Conservation (phyloP, 2,888 invertebrate genomes). For the Drosophila dives region DNA sequence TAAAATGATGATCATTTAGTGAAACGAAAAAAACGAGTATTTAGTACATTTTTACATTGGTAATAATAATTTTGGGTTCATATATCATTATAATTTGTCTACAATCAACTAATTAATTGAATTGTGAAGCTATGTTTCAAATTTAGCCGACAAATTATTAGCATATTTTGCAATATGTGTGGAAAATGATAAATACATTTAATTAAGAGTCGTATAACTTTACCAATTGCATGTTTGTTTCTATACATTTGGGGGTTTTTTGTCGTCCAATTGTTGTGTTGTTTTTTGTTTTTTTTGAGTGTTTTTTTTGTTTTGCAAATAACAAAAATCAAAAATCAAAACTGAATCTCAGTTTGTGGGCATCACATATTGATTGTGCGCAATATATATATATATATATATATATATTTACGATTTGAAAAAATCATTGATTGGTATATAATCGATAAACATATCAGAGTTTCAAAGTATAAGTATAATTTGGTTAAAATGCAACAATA, state of each 20-base stretch:
- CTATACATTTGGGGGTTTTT: conserved; percentile 25
- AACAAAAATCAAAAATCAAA: conserved; percentile 54
- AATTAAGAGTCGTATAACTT: conserved; percentile 55
- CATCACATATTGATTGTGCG: conserved; percentile 28
- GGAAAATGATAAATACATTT: conserved; percentile 24
- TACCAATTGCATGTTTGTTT: conserved; percentile 67
- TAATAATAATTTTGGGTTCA: background rate
- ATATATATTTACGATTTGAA: conserved; percentile 38
- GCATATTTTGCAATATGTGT: conserved; percentile 7
- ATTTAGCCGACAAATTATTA: conserved; percentile 32
- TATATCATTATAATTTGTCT: conserved; percentile 15
- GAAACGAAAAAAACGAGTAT: background rate
- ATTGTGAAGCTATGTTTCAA: background rate
- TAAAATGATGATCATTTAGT: conserved; percentile 24
- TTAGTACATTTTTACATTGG: conserved; percentile 20
- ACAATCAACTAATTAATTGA: conserved; percentile 7
- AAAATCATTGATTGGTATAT: conserved; percentile 45
- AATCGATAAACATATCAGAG: conserved; percentile 15
- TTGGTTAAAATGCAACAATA: conserved; percentile 46
- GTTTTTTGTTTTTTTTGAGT: conserved; percentile 46
- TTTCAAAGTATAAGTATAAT: conserved; percentile 5
- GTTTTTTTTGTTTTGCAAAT: conserved; percentile 43
- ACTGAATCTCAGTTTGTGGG: conserved; percentile 25
- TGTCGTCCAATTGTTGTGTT: conserved; percentile 48
- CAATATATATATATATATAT: conserved; percentile 23